Evolutionary conservation across 2,797 vertebrate genomes (phyloP).

Genomic region (Lutjanus argentimaculatus): DNA sequence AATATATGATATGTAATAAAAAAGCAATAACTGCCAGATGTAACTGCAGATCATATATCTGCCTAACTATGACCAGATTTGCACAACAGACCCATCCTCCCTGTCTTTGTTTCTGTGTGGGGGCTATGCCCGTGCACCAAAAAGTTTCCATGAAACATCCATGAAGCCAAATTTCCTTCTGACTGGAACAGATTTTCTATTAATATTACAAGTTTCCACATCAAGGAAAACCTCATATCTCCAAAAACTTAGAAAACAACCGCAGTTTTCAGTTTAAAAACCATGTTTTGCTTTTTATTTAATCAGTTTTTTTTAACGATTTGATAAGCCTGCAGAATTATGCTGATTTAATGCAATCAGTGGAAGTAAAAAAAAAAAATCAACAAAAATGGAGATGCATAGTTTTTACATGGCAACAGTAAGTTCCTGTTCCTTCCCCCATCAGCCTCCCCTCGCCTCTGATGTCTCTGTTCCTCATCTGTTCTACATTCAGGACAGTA

Average conservation of each 20-base stretch:
- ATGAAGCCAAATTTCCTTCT: constrained; percentile 28
- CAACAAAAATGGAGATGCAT: constrained; percentile 1
- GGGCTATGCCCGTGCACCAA: not conserved
- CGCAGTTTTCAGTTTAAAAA: not conserved
- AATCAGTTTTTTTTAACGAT: not conserved
- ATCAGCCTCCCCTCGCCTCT: constrained; percentile 6
- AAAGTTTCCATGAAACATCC: constrained; percentile 47
- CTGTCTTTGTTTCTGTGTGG: constrained; percentile 24
- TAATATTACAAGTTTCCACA: constrained; percentile 33
- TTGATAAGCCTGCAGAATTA: constrained; percentile 14
- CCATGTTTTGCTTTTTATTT: not conserved
- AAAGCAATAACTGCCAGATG: constrained; percentile 49
- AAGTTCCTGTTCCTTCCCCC: constrained; percentile 3
- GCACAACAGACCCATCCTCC: constrained; percentile 26
- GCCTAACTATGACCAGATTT: constrained; percentile 46
- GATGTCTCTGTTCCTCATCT: constrained; percentile 60
- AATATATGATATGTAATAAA: constrained; percentile 69
- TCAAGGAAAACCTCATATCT: not conserved
- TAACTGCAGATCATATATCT: constrained; percentile 55
- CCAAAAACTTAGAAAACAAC: constrained; percentile 4
- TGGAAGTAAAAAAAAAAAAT: not conserved
- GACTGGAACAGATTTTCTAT: constrained; percentile 34
- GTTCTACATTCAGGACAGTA: constrained; percentile 72
- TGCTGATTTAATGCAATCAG: not conserved
- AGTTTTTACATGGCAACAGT: not conserved